These are phyloP conservation scores for Cryptotis parvus DNA, from an alignment of 2,113 vertebrate species.

Conservation along the genomic window DNA sequence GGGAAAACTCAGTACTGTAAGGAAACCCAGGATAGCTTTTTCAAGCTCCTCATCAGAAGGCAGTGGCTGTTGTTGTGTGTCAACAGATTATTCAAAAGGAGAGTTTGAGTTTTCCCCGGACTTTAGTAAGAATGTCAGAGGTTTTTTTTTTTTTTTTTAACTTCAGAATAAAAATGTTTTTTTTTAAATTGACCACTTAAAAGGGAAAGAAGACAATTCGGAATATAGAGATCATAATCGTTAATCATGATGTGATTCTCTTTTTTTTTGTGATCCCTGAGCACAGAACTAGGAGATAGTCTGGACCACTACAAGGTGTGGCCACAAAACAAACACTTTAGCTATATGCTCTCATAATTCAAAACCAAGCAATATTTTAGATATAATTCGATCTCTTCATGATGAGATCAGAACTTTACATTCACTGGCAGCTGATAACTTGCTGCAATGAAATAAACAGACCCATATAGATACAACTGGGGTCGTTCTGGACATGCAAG, in stretches of 20 bases:
- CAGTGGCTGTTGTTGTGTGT: not conserved
- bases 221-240: not conserved
- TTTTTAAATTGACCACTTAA: conserved; percentile 18
- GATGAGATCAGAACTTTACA: too few relatives aligned
- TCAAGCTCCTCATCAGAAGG: conserved; percentile 18
- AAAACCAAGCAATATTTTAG: too few relatives aligned
- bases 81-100: conserved; percentile 9
- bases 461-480: not conserved
- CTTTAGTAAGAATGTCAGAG: not conserved
- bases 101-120: not conserved
- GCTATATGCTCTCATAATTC: too few relatives aligned
- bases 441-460: not conserved
- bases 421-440: too few relatives aligned
- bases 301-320: too few relatives aligned
- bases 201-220: conserved; percentile 1
- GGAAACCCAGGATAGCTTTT: conserved; percentile 15
- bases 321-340: too few relatives aligned
- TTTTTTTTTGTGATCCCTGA: too few relatives aligned
- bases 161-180: conserved; percentile 37
- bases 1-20: not conserved
- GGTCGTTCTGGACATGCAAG: not conserved
- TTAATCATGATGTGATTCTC: not conserved
- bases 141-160: not conserved
- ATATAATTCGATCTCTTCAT: too few relatives aligned
- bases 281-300: too few relatives aligned